Conservation (phyloP, 2,113 vertebrate species). For the Tichodroma muraria region DNA sequence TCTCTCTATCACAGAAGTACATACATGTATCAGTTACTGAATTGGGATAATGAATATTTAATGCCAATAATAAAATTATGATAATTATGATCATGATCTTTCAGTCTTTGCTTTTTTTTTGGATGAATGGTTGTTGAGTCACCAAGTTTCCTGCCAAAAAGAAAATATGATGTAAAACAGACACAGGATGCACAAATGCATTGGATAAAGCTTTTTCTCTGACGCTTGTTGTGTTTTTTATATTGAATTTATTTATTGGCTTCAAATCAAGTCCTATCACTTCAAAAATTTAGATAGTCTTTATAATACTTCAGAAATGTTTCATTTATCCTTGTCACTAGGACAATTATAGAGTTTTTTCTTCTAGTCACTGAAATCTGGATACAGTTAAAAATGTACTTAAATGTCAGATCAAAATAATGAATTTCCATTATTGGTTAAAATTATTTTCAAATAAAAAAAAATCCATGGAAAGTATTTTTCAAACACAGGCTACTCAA, state of each 20-base stretch:
- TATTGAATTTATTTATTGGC: not conserved
- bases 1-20: not conserved
- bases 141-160: not conserved
- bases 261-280: not conserved
- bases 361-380: not conserved
- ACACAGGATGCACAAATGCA: not conserved
- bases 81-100: not conserved
- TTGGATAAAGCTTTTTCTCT: not conserved
- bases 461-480: not conserved
- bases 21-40: not conserved
- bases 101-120: not conserved
- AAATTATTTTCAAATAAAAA: conserved; percentile 5
- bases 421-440: not conserved
- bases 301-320: not conserved
- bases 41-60: not conserved
- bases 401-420: conserved; percentile 14
- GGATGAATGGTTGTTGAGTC: not conserved
- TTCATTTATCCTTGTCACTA: conserved; percentile 4
- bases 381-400: not conserved
- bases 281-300: not conserved
- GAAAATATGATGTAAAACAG: not conserved
- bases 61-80: not conserved
- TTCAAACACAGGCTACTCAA: not conserved
- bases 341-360: not conserved
- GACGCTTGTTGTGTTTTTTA: not conserved